Percentiles rank a stretch among this genome's conserved stretches.
Evolutionary conservation across 2,797 vertebrate genomes (phyloP).

Genomic region (Aulostomus chinensis): DNA sequence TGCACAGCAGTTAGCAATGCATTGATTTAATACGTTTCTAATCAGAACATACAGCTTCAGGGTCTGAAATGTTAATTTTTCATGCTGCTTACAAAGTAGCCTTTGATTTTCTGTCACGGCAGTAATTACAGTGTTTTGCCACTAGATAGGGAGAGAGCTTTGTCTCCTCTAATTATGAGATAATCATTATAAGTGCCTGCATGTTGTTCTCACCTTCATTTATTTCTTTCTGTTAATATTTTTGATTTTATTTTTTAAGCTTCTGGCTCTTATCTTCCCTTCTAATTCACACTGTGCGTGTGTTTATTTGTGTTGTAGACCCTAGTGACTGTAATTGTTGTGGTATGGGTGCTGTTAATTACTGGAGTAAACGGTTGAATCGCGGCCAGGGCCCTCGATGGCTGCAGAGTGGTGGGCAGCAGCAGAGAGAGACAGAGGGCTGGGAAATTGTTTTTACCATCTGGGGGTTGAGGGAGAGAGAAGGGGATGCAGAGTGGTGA

Average conservation of each 20-base stretch:
- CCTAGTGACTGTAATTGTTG: slow-evolving; percentile 90
- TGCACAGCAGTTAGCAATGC: slow-evolving; percentile 88
- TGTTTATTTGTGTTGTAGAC: slow-evolving; percentile 46
- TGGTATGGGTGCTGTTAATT: slow-evolving; percentile 99
- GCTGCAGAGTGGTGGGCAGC: slow-evolving; percentile 84
- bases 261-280: slow-evolving; percentile 89
- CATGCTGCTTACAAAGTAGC: slow-evolving; percentile 96
- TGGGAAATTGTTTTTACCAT: slow-evolving; percentile 96
- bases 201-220: slow-evolving; percentile 88
- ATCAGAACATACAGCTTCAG: slow-evolving; percentile 97
- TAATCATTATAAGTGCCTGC: slow-evolving; percentile 93
- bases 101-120: slow-evolving; percentile 99
- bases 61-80: slow-evolving; percentile 98
- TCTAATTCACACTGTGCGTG: slow-evolving; percentile 84
- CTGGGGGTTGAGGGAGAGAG: slow-evolving; percentile 84
- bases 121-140: slow-evolving; percentile 99
- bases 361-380: slow-evolving; percentile 99
- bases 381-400: slow-evolving; percentile 97
- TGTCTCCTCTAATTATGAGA: slow-evolving; percentile 99
- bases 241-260: slow-evolving; percentile 75
- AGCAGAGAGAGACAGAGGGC: slow-evolving; percentile 88
- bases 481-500: slow-evolving; percentile 76
- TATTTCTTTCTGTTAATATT: slow-evolving; percentile 80
- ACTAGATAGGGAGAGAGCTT: slow-evolving; percentile 95
- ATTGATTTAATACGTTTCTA: slow-evolving; percentile 99